Evolutionary conservation across 2,888 invertebrate species (phyloP), one percentile per base, ranked within the genome.

Genomic region (Drosophila affinis): DNA sequence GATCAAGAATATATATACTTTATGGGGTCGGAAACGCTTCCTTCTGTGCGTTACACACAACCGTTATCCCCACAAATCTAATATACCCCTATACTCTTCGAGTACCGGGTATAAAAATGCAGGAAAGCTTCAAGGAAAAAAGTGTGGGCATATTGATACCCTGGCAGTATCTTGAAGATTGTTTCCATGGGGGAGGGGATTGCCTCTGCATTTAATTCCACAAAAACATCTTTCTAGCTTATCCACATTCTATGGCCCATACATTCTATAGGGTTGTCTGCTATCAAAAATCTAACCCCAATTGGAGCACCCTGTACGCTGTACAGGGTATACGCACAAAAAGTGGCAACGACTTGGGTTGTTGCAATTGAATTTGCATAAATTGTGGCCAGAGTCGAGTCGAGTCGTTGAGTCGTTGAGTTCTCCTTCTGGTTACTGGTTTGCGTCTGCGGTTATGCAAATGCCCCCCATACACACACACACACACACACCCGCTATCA

Each of bases 281-380:
- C 0, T 21, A 21, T 3, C 21, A 21, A 21, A 1, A 21, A 21
- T 39, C 14, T 6, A 3, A n/a, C n/a, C 39, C 2, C 39, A 39
- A 39, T 7, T 14, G 39, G 14, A 39, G n/a, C 39, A 39, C 39
- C 14, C 39, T 39, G 39, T 39, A n/a, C 14, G 39, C 21, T 21
- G 6, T 7, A 5, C 14, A 39, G 39, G 6, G 39, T 39, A 39
- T 39, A 6, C 62, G 75, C 78, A 5, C 78, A 76, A 79, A 81
- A 83, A 82, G 80, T 82, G 79, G 79, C 87, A 85, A 87, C 84
- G 85, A 88, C 81, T 82, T 78, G 88, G 88, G 82, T 88, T 67
- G 67, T 81, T 87, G 79, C 87, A 79, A 89, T 88, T 89, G 89
- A 87, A 88, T 88, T 88, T 88, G 83, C 88, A 88, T 88, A 89